Base-by-base conservation (phyloP, 2,113 vertebrate genomes). In the Microcebus tavaratra region DNA sequence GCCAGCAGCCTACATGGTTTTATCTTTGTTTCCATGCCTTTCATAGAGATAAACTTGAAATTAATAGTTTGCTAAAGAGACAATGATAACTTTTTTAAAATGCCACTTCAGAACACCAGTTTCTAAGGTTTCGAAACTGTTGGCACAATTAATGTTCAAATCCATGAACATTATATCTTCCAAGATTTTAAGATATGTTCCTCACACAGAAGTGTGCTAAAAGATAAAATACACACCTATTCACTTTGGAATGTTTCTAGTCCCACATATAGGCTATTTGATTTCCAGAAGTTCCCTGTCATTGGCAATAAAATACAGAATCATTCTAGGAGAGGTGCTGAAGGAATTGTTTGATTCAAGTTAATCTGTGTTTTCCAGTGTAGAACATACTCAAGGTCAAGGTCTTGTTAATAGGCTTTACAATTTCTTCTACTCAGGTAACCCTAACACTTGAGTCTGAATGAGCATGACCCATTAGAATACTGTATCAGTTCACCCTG, bases 331-430 rank as follows among this genome's bases (percentile, higher is more conserved):
- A 87, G 59, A 53, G 53, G 12, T 72, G 27, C 7, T 59, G 8
- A 50, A 31, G 20, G 34, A 57, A 15, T 17, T 61, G 29, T 88
- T n/a, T 39, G 50, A 67, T 25, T 14, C 50, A 55, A 80, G 12
- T 57, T 50, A 85, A 57, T 11, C 9, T 67, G 13, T 25, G 50
- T 27, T 95, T 55, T 93, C 34, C 20, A 36, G 6, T 27, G 25
- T 6, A 45, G 50, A 91, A 27, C 4, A 59, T 0, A 9, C 9
- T 76, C 72, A 72, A 93, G 13, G 20, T 94, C 93, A 98, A 96
- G 11, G 34, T 84, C 63, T 94, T 93, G 7, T 86, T 85, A 87
- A 82, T 11, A 80, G 53, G 15, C 29, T 97, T 96, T 96, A 97
- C 90, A 53, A 92, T 96, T 61, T 76, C 90, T 82, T 87, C 89